These are phyloP conservation scores for Umimayanthus kanabou DNA, from an alignment of 92 coral and sea anemone genomes.

Conservation along the genomic window DNA sequence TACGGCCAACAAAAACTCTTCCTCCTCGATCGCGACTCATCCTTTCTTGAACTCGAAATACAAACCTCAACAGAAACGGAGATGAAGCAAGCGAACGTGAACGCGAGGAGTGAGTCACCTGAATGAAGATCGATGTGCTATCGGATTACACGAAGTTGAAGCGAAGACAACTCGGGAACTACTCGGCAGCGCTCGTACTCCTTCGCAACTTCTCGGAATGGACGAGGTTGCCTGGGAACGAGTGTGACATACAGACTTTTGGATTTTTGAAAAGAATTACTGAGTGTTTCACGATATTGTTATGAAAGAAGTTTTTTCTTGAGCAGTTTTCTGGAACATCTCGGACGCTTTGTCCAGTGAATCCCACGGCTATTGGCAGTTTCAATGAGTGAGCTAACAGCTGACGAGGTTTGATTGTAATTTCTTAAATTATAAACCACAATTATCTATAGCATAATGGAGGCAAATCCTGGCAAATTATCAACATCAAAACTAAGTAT, in stretches of 20 bases:
- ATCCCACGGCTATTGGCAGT: constrained; percentile 15
- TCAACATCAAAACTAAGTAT: not conserved
- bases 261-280: constrained; percentile 19
- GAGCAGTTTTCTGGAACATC: constrained; percentile 24
- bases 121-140: constrained; percentile 3
- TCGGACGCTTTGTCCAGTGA: constrained; percentile 24
- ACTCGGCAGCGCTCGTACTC: constrained; percentile 19
- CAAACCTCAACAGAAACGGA: not conserved
- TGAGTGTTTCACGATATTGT: not conserved
- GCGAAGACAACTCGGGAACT: not conserved
- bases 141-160: not conserved
- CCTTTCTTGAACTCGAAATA: constrained; percentile 1
- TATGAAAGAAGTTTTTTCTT: constrained; percentile 26
- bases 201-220: not conserved
- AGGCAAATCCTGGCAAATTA: not conserved
- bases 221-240: constrained; percentile 52
- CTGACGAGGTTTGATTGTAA: constrained; percentile 63
- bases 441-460: constrained; percentile 15
- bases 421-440: constrained; percentile 17
- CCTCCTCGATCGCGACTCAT: constrained; percentile 95
- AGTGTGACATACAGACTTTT: not conserved
- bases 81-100: not conserved
- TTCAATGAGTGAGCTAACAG: constrained; percentile 69
- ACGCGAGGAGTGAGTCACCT: constrained; percentile 11
- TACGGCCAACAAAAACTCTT: constrained; percentile 94